A percentile compares a stretch with the other conserved stretches of the same genome.
Conservation (phyloP, 1,140 invertebrate species). For the Aporrectodea caliginosa region DNA sequence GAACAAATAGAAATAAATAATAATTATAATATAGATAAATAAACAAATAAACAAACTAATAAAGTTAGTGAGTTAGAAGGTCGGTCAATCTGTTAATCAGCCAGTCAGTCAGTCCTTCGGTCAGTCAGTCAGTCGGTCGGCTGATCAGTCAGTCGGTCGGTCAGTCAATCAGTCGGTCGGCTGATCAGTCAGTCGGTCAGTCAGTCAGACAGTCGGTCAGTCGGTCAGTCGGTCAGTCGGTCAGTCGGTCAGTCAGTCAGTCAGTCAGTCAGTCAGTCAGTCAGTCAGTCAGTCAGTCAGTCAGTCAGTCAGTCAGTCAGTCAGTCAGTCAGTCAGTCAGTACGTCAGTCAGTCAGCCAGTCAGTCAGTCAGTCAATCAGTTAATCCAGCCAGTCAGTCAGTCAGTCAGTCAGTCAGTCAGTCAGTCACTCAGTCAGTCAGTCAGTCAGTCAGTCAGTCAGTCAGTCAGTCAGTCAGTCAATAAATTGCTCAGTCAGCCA, state of each 20-base stretch:
- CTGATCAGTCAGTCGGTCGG: too few species aligned
- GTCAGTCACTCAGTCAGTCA: neutral
- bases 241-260: neutral
- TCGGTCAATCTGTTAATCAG: too few species aligned
- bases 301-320: neutral
- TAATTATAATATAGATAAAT: too few species aligned
- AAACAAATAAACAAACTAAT: too few species aligned
- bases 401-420: neutral
- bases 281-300: neutral
- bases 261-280: neutral
- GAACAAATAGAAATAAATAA: too few species aligned
- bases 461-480: too few species aligned
- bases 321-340: neutral
- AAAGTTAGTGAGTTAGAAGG: too few species aligned
- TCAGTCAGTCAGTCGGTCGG: too few species aligned
- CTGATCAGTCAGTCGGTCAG: neutral
- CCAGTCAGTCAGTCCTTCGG: too few species aligned
- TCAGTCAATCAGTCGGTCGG: neutral
- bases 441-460: neutral
- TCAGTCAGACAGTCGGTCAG: neutral
- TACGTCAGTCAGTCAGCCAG: neutral
- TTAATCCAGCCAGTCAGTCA: neutral
- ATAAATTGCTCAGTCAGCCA: too few species aligned
- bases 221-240: neutral
- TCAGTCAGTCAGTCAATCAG: neutral